A percentile compares a stretch with the other conserved stretches of the same genome.
These are phyloP conservation scores for Drosophila nasuta DNA, from an alignment of 1,140 invertebrate genomes.

Conservation along the genomic window DNA sequence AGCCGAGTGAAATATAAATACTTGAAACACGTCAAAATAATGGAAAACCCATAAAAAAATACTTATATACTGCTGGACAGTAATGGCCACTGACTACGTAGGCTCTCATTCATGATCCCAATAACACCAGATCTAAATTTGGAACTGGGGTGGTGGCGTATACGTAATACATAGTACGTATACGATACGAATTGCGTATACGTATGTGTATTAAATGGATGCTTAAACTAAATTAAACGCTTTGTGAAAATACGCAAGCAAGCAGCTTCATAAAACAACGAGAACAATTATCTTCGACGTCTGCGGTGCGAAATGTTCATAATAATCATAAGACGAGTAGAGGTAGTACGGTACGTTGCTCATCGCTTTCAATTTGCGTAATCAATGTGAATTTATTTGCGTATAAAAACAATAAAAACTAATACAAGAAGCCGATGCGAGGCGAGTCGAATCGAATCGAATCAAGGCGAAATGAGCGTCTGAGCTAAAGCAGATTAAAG, in stretches of 20 bases:
- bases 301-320: conserved; percentile 25
- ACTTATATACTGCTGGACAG: conserved; percentile 32
- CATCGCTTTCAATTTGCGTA: conserved; percentile 35
- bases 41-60: conserved; percentile 30
- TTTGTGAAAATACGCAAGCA: conserved; percentile 37
- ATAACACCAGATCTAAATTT: conserved; percentile 11
- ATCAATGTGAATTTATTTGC: conserved; percentile 45
- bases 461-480: not conserved
- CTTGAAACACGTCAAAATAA: conserved; percentile 25
- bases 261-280: conserved; percentile 31
- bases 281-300: conserved; percentile 29
- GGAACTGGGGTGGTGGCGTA: conserved; percentile 9
- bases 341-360: not conserved
- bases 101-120: conserved; percentile 35
- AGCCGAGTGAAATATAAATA: conserved; percentile 1
- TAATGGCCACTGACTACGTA: conserved; percentile 23
- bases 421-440: conserved; percentile 16
- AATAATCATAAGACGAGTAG: conserved; percentile 25
- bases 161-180: conserved; percentile 5
- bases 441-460: too few relatives aligned
- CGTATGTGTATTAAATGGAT: conserved; percentile 28
- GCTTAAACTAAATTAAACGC: conserved; percentile 33
- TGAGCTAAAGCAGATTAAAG: conserved; percentile 17
- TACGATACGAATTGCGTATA: not conserved
- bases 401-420: conserved; percentile 47